These are phyloP conservation scores for Chaenogobius annularis DNA, from an alignment of 2,113 vertebrate genomes.

Conservation along the genomic window DNA sequence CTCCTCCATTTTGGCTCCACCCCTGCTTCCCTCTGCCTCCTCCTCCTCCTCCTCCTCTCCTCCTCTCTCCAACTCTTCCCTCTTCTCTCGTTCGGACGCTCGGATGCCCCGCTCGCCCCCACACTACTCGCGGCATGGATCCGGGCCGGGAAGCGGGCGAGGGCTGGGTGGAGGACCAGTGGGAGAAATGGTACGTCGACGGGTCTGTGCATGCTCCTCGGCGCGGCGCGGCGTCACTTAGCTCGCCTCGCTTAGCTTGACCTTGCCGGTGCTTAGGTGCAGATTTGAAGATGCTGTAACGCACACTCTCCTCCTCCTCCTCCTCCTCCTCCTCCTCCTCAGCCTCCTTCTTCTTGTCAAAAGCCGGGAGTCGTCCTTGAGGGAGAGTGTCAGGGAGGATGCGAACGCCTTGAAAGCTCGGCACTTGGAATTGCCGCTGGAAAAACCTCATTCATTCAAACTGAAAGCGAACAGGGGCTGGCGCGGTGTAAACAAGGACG, in stretches of 20 bases:
- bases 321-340: too few species aligned
- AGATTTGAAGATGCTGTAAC: background rate
- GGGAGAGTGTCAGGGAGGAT: background rate
- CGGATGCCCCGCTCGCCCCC: constrained; percentile 67
- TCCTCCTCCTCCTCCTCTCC: constrained; percentile 24
- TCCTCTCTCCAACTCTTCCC: constrained; percentile 11
- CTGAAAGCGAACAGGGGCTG: background rate
- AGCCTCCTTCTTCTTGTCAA: background rate
- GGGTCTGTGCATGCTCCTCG: too few species aligned
- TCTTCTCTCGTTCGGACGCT: constrained; percentile 20
- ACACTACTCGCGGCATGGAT: constrained; percentile 87
- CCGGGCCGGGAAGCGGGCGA: constrained; percentile 88
- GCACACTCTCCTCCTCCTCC: background rate
- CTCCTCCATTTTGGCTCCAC: constrained; percentile 48
- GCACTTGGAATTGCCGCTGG: background rate
- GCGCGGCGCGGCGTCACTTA: background rate
- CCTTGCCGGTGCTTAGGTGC: background rate
- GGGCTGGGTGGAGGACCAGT: constrained; percentile 97
- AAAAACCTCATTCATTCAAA: background rate
- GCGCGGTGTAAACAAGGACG: background rate
- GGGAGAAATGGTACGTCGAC: constrained; percentile 93
- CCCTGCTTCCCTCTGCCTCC: constrained; percentile 13
- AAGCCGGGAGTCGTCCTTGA: constrained; percentile 4
- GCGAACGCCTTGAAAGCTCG: background rate
- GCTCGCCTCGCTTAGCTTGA: background rate